A percentile compares a stretch with the other conserved stretches of the same genome.
phyloP scores from a whole-genome alignment of 2,797 vertebrate species.

The Lophotriccus pileatus region DNA sequence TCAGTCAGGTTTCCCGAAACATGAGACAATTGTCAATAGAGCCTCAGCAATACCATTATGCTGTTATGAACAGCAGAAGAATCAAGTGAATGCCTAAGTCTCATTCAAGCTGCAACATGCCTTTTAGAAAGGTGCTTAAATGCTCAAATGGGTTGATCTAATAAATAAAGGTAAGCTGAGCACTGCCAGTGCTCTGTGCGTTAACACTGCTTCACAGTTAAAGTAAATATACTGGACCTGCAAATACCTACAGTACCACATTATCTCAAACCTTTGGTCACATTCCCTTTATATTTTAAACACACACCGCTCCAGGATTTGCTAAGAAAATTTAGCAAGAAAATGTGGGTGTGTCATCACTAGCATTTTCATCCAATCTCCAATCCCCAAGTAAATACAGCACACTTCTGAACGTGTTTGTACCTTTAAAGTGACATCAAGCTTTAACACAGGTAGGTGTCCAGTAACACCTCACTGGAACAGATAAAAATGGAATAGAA shows the following conservation, averaged over 20 bases:
- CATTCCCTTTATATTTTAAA: not conserved
- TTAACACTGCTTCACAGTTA: conserved; percentile 52
- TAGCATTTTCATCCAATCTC: conserved; percentile 2
- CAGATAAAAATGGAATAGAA: not conserved
- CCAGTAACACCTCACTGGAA: not conserved
- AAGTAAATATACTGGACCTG: not conserved
- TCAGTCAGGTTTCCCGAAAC: not conserved
- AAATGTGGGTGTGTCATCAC: not conserved
- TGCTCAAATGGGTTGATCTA: conserved; percentile 32
- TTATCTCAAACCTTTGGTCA: conserved; percentile 27
- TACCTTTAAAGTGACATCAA: conserved; percentile 18
- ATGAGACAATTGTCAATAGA: not conserved
- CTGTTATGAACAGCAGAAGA: conserved; percentile 60
- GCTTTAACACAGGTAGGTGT: not conserved
- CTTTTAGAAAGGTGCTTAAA: conserved; percentile 58
- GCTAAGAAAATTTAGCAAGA: conserved; percentile 72
- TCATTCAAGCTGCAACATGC: conserved; percentile 49
- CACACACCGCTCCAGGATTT: conserved; percentile 1
- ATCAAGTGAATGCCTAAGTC: not conserved
- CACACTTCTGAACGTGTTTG: not conserved
- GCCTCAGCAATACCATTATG: not conserved
- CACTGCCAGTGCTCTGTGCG: not conserved
- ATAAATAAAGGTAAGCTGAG: conserved; percentile 35
- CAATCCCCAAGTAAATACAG: not conserved
- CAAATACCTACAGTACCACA: not conserved